These are phyloP conservation scores for Melanaphis sacchari DNA, from an alignment of 1,140 invertebrate genomes.

Conservation along the genomic window DNA sequence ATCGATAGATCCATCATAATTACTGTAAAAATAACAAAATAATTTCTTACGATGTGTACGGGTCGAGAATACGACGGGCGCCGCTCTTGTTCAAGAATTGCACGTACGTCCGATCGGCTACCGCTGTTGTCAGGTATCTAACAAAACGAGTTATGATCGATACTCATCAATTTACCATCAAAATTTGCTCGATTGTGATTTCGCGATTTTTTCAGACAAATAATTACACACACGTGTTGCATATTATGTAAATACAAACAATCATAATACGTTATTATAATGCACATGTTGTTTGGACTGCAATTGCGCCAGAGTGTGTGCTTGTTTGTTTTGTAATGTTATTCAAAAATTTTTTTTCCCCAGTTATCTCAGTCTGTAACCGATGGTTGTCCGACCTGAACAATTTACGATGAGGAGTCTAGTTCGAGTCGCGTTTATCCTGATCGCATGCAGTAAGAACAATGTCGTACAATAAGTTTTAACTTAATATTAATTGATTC, in stretches of 20 bases:
- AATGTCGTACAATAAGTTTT: not conserved
- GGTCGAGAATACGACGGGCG: not conserved
- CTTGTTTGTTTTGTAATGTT: not conserved
- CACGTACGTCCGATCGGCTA: not conserved
- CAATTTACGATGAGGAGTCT: not conserved
- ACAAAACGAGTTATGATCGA: not conserved
- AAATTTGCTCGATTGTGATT: not conserved
- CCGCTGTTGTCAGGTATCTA: not conserved
- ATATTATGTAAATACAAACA: constrained; percentile 23
- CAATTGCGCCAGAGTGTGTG: not conserved
- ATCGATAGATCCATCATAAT: not conserved
- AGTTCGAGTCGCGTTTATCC: not conserved
- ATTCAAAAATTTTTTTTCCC: not conserved
- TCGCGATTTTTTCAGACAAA: not conserved
- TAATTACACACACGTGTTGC: not conserved
- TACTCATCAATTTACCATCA: not conserved
- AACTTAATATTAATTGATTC: not conserved
- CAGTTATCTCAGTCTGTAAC: not conserved
- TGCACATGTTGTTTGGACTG: not conserved
- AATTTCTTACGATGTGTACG: not conserved
- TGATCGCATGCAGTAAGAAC: not conserved
- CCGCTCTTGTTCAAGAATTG: not conserved
- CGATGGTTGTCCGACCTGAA: not conserved
- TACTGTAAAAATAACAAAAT: not conserved
- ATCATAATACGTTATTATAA: not conserved